A percentile compares a stretch with the other conserved stretches of the same genome.
Conservation (phyloP, 1,140 invertebrate species). For the Liolophura sinensis region DNA sequence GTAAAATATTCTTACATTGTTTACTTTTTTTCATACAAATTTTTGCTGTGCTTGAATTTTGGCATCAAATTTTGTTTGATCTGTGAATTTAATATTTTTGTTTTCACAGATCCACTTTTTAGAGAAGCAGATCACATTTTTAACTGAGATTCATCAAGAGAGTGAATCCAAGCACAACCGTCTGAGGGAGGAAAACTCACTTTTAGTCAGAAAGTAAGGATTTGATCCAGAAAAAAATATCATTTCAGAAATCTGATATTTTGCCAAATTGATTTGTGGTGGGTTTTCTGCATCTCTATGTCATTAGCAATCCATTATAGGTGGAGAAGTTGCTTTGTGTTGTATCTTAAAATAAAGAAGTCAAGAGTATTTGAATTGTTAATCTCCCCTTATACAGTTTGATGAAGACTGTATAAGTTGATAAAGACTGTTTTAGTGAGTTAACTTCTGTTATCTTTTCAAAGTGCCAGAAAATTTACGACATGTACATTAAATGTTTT, state of each 20-base stretch:
- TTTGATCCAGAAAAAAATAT: not conserved
- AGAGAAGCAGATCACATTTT: conserved; percentile 36
- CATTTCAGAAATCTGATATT: not conserved
- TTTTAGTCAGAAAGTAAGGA: conserved; percentile 42
- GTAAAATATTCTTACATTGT: no score
- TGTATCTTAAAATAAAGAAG: not conserved
- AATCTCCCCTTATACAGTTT: not conserved
- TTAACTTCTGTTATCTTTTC: not conserved
- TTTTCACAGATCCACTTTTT: conserved; percentile 37
- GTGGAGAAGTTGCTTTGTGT: not conserved
- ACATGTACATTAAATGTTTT: no score
- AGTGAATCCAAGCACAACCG: conserved; percentile 29
- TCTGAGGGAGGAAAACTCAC: conserved; percentile 44
- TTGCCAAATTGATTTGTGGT: no score
- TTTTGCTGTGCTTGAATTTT: no score
- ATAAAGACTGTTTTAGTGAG: no score
- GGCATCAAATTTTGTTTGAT: no score
- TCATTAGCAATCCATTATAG: not conserved
- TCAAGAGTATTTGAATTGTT: not conserved
- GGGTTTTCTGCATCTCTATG: conserved; percentile 1
- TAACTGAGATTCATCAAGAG: conserved; percentile 35
- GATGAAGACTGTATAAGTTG: no score
- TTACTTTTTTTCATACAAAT: no score
- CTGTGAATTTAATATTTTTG: conserved; percentile 5
- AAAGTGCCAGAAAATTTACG: no score